Evolutionary conservation across 2,797 vertebrate genomes (phyloP).

Genomic region (Eremophila alpestris): DNA sequence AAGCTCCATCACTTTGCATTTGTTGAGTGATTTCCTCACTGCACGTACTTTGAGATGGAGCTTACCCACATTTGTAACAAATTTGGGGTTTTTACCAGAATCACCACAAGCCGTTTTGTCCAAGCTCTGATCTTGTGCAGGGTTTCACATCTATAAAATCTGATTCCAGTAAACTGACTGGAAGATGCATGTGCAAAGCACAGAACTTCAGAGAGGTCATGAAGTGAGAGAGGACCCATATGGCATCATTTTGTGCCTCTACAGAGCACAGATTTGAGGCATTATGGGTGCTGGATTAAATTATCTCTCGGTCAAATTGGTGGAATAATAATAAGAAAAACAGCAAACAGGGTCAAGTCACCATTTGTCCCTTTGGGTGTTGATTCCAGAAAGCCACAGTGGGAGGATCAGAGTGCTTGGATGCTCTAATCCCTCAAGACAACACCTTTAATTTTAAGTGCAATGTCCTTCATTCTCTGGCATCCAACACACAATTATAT

Average conservation of each 20-base stretch:
- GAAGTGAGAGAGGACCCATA: background rate
- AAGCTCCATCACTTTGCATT: background rate
- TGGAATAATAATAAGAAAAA: background rate
- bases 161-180: background rate
- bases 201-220: background rate
- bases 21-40: background rate
- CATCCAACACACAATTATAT: background rate
- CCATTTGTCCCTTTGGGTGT: background rate
- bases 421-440: background rate
- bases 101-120: background rate
- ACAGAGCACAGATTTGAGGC: background rate
- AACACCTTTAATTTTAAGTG: background rate
- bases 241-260: background rate
- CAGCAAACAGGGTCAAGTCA: background rate
- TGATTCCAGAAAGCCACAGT: background rate
- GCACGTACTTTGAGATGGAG: background rate
- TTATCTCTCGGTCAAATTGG: background rate
- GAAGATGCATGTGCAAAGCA: background rate
- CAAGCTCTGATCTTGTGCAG: background rate
- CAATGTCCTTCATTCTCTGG: background rate
- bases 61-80: background rate
- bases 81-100: background rate
- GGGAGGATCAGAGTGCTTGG: background rate
- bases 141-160: background rate
- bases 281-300: background rate